Conservation (phyloP, 1,140 invertebrate genomes). For the Dermatophagoides farinae region DNA sequence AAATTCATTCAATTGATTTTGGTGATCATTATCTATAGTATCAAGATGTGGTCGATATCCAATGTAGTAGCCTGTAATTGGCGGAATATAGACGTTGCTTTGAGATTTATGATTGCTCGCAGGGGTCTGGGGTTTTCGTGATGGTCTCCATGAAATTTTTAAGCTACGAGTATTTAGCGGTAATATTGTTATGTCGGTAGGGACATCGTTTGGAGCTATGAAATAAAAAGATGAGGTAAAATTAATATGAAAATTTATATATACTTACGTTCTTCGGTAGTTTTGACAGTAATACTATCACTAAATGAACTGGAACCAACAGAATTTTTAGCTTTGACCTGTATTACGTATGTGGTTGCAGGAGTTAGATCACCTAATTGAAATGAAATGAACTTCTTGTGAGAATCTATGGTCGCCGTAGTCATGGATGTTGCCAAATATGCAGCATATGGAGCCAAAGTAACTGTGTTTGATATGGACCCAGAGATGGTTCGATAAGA, state of each 20-base stretch:
- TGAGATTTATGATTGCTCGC: background rate
- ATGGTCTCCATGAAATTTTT: conserved; percentile 2
- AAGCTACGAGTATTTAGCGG: background rate
- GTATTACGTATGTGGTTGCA: background rate
- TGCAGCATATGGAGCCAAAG: background rate
- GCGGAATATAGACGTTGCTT: conserved; percentile 26
- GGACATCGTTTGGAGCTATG: background rate
- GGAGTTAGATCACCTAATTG: conserved; percentile 2
- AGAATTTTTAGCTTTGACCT: conserved; percentile 1
- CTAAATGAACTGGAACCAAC: conserved; percentile 8
- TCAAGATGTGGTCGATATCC: conserved; percentile 41
- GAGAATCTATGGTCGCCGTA: background rate
- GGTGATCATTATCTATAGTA: background rate
- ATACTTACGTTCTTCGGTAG: conserved; percentile 8
- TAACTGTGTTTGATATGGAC: conserved; percentile 28
- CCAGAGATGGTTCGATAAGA: conserved; percentile 58
- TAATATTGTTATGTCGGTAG: background rate
- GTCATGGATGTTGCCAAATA: background rate
- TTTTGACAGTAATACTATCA: conserved; percentile 2
- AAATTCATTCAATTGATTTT: background rate
- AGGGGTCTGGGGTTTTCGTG: background rate
- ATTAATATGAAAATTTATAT: background rate
- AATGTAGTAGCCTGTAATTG: conserved; percentile 74
- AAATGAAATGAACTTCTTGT: background rate
- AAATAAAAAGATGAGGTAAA: background rate